Evolutionary conservation across 2,888 invertebrate species (phyloP), one percentile per base, ranked within the genome.

Genomic region (Phyllotreta striolata): DNA sequence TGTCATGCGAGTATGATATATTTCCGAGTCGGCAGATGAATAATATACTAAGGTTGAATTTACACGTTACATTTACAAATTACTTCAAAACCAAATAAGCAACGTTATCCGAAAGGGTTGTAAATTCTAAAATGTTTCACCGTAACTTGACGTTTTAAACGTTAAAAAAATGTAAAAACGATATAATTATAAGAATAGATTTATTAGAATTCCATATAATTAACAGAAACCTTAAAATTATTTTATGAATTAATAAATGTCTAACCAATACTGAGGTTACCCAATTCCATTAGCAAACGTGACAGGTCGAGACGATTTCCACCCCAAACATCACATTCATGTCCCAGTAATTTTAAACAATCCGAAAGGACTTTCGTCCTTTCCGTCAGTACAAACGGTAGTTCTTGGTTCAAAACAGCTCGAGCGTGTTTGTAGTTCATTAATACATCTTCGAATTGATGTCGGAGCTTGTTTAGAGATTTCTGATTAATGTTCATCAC

Each of bases 371-470:
- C 63, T 66, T 69, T 70, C 13, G 63, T 69, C 56, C 71, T 70
- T 57, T 74, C 71, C 6, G 68, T 66, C 40, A 78, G 72, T 44
- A 73, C 67, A 13, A 65, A 67, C 1, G 78, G 78, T 58, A 80
- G 66, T 54, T 76, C 73, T 49, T 74, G 70, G 54, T 78, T 74
- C 34, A 80, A 59, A 47, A 76, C 68, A 60, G 74, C 73, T 35
- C 77, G 72, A 61, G 77, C 76, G 60, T 77, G 77, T 61, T 78
- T 77, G 66, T 74, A 80, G 63, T 72, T 71, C 68, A 74, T 70
- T 60, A 77, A 67, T 55, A 80, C 77, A 55, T 75, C 73, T 59
- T 79, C 77, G 66, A 78, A 79, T 63, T 80, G 80, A 55, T 73
- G 71, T 63, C 76, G 74, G 37, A 80, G 67, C 66, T 76, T 78